Base-by-base conservation (phyloP, 2,797 vertebrate species). In the Pipistrellus pipistrellus region DNA sequence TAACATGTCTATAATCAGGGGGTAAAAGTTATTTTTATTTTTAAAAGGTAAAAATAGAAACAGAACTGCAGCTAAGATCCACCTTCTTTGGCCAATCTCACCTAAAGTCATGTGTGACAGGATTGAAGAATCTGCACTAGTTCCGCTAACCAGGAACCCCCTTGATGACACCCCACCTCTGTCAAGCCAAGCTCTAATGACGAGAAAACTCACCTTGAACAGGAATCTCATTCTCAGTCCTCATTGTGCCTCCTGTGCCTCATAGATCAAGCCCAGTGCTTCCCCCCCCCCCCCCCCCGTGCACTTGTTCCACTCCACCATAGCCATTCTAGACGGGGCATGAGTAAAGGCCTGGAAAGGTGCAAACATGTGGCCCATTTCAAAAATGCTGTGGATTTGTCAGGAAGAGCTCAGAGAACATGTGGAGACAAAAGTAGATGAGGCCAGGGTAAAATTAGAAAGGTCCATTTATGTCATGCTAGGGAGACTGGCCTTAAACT, bases 11-110 rank as follows among this genome's bases (percentile, higher is more conserved):
- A 85, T 91, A 78, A 90, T 80, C 13, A 27, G 88, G 18, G 59
- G 53, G 57, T 72, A 27, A 84, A 80, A 81, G 73, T 68, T 85
- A 83, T 71, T 97, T 95, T 91, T 92, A 85, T 92, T 96, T 92
- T 90, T 59, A 68, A 97, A 92, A 91, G 59, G 81, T 48, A 82
- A 94, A 95, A 85, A 68, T 35, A 68, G 64, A 94, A 32, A 87
- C 25, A 83, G 66, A 90, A 69, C 81, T 41, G 12, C 71, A 82
- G 62, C 87, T 90, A 86, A 93, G 64, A 88, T 62, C 48, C 81
- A 90, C 75, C 57, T 78, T 53, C 73, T 84, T 82, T 66, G 85
- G 80, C 72, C 27, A 71, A 13, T 32, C 51, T 71, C 72, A 48
- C 46, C 55, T 66, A 44, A 68, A 62, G 41, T 80, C 46, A 51